Base-by-base conservation (phyloP, 2,113 vertebrate species). In the Hydropotes inermis region DNA sequence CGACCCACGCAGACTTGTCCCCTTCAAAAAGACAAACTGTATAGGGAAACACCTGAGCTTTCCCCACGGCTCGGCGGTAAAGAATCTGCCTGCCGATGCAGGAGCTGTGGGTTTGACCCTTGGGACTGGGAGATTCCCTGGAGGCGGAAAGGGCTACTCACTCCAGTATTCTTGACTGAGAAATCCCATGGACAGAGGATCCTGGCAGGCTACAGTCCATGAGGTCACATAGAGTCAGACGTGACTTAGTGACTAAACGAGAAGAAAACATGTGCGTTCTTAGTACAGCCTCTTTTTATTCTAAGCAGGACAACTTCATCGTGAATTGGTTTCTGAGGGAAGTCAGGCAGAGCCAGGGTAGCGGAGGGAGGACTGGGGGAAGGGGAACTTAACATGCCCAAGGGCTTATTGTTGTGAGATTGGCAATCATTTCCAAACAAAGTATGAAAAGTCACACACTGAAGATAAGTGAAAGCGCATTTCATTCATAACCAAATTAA, bases 401-500 rank as follows among this genome's bases (percentile, higher is more conserved):
- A 50, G 78, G 57, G 36, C 45, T 52, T n/a, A 7, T 54, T 23
- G 52, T 17, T 28, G 1, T 13, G 23, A 36, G 10, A 14, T 39
- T 43, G 33, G 16, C 27, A 13, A n/a, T 6, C 10, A n/a, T 19
- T 64, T 87, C 90, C 36, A 28, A 87, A 43, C 28, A n/a, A 70
- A 54, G 17, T 15, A 16, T 30, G 76, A 52, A 50, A 89, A 83
- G 85, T 30, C 0, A 23, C 17, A 58, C 30, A 16, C 81, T 58
- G 74, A 36, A 82, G 78, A 92, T 52, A 89, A 57, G 78, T 9
- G 39, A 52, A 97, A 95, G 60, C 47, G 30, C 30, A 10, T 84
- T 93, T 84, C 86, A 70, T 91, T 96, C 92, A 93, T 67, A 83
- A 79, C 86, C 61, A 93, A 87, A 87, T 87, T 64, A 47, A 81